Evolutionary conservation across 2,797 vertebrate species (phyloP).

Genomic region (Limnodromus scolopaceus): DNA sequence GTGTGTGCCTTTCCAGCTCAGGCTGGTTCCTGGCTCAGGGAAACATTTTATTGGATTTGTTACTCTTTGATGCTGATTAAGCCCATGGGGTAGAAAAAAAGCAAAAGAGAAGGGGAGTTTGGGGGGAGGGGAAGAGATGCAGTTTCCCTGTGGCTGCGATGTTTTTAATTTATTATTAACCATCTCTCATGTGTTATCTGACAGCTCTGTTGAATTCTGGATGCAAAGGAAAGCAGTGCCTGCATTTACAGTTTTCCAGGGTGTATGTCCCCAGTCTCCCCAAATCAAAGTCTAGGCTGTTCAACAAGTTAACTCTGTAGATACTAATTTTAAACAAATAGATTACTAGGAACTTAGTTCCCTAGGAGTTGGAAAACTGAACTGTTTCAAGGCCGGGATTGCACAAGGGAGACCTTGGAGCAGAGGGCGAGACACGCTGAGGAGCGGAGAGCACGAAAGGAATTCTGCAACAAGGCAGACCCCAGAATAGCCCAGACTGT

Average conservation of each 20-base stretch:
- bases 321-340: constrained; percentile 65
- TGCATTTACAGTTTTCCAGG: constrained; percentile 46
- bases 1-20: constrained; percentile 52
- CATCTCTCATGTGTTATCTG: constrained; percentile 72
- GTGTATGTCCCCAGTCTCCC: background rate
- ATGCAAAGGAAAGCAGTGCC: constrained; percentile 54
- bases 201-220: constrained; percentile 58
- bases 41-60: constrained; percentile 83
- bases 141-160: constrained; percentile 50
- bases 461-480: background rate
- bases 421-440: rapidly evolving
- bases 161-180: constrained; percentile 84
- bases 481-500: background rate
- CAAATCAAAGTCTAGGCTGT: constrained; percentile 14
- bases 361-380: background rate
- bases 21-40: constrained; percentile 75
- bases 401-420: background rate
- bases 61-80: constrained; percentile 83
- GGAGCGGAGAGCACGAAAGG: background rate
- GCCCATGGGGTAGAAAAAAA: constrained; percentile 77
- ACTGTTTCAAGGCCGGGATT: background rate
- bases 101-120: constrained; percentile 55
- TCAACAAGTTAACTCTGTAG: constrained; percentile 32
- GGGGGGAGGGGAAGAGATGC: constrained; percentile 43
- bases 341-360: constrained; percentile 32